Evolutionary conservation across 2,797 vertebrate species (phyloP).

Genomic region (Cyprinella venusta): DNA sequence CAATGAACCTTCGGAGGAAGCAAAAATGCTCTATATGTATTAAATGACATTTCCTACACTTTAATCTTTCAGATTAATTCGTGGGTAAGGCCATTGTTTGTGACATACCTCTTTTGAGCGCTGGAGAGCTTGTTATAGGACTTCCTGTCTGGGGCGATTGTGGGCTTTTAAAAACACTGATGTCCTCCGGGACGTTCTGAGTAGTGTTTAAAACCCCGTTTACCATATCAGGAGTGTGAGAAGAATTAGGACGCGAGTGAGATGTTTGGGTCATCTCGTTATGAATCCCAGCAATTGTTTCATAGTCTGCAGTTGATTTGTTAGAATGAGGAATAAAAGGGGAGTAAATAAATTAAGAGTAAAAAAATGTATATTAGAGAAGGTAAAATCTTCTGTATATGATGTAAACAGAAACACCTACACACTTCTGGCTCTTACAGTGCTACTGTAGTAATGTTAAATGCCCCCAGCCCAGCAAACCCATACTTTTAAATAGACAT

Average conservation of each 20-base stretch:
- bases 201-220: slow-evolving; percentile 56
- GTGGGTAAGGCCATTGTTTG: neutral
- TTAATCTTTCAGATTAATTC: neutral
- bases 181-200: slow-evolving; percentile 34
- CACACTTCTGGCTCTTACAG: neutral
- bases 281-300: slow-evolving; percentile 45
- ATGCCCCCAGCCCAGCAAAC: neutral
- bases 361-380: no score
- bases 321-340: neutral
- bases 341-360: neutral
- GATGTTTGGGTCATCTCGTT: slow-evolving; percentile 2
- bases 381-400: neutral
- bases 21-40: neutral
- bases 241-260: slow-evolving; percentile 16
- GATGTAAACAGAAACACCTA: neutral
- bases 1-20: neutral
- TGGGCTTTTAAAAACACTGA: slow-evolving; percentile 44
- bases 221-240: slow-evolving; percentile 11
- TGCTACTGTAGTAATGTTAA: neutral
- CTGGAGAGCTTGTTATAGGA: slow-evolving; percentile 57
- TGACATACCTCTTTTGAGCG: slow-evolving; percentile 51
- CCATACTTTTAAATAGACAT: neutral
- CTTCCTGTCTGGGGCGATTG: slow-evolving; percentile 54
- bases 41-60: neutral
- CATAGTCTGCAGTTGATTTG: slow-evolving; percentile 26